Evolutionary conservation across 2,888 invertebrate species (phyloP).

Genomic region (Drosophila macrospina): DNA sequence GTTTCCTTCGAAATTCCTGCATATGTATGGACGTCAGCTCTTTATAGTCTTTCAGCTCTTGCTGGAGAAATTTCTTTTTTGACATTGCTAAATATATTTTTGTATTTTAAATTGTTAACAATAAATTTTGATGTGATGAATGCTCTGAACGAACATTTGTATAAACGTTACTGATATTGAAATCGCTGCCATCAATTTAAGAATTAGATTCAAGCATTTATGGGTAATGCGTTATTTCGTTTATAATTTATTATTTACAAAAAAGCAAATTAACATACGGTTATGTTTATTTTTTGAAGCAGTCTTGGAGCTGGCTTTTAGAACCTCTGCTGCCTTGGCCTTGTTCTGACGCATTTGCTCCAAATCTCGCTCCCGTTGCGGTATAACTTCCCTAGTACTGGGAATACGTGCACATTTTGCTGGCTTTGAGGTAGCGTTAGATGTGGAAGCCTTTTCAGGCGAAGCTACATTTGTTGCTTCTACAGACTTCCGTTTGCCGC

Average conservation of each 20-base stretch:
- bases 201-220: too few relatives aligned
- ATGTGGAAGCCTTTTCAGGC: conserved; percentile 34
- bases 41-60: neutral
- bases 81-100: conserved; percentile 18
- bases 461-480: conserved; percentile 1
- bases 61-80: neutral
- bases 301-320: conserved; percentile 87
- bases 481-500: conserved; percentile 48
- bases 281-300: conserved; percentile 27
- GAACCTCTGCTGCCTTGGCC: conserved; percentile 90
- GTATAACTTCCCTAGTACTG: conserved; percentile 88
- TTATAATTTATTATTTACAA: neutral
- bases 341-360: conserved; percentile 89
- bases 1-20: conserved; percentile 1
- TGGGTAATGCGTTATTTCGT: too few relatives aligned
- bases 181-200: too few relatives aligned
- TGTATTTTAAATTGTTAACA: conserved; percentile 14
- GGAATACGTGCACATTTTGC: conserved; percentile 65
- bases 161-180: too few relatives aligned
- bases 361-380: conserved; percentile 90
- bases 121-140: conserved; percentile 7
- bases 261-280: neutral
- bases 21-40: neutral
- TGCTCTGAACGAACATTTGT: conserved; percentile 1
- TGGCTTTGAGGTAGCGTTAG: conserved; percentile 20